Base-by-base conservation (phyloP, 1,140 invertebrate genomes). In the Drosophila quadrilineata region DNA sequence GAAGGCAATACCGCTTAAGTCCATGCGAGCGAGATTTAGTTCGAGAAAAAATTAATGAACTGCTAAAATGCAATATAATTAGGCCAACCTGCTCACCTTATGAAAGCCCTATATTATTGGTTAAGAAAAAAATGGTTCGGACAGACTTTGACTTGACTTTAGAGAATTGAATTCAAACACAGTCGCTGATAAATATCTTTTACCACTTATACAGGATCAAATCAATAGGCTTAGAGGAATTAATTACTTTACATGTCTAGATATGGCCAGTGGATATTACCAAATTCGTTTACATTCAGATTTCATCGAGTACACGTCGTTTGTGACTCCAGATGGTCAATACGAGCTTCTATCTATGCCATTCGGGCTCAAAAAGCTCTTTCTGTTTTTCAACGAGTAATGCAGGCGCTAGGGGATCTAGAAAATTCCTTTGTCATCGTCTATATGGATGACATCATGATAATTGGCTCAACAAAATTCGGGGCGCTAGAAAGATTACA, bases 371-470 rank as follows among this genome's bases (percentile, higher is more conserved):
- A n/a, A n/a, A n/a, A n/a, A n/a, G n/a, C n/a, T n/a, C n/a, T n/a
- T n/a, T n/a, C n/a, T n/a, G n/a, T n/a, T n/a, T n/a, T n/a, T n/a
- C n/a, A n/a, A n/a, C n/a, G n/a, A n/a, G n/a, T n/a, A n/a, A n/a
- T n/a, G n/a, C n/a, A n/a, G n/a, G n/a, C n/a, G n/a, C n/a, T n/a
- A n/a, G n/a, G n/a, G n/a, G n/a, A 60, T 24, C 16, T 64, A 35
- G 57, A 48, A 9, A 62, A 41, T 38, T 54, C 57, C 2, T 67
- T 19, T 62, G 56, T 46, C 16, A 66, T 66, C 26, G 63, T 59
- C 29, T 66, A 59, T 36, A 59, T 66, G 54, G 62, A 59, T 24
- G 48, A 67, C 14, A 49, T 66, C 5, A 59, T 66, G 45, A 58
- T 59, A 58, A 3, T 10, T 36, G 54, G 53, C 17, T 9, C 45